A percentile compares a stretch with the other conserved stretches of the same genome.
Evolutionary conservation across 2,888 invertebrate genomes (phyloP).

Genomic region (Hipparchia semele): DNA sequence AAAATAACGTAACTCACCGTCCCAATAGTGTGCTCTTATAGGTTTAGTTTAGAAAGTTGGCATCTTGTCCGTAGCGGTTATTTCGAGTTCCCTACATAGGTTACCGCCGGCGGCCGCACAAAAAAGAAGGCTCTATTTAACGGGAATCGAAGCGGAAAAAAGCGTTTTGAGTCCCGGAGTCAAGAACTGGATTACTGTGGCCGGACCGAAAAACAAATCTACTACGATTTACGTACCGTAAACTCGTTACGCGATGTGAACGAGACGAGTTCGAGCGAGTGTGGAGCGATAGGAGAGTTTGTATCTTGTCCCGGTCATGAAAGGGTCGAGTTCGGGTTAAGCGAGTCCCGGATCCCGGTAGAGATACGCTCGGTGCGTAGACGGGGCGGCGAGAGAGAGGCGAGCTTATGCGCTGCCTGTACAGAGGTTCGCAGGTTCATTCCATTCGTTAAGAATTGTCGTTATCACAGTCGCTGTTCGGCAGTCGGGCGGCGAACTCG

Average conservation of each 20-base stretch:
- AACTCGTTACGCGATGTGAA: constrained; percentile 77
- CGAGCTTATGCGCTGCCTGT: constrained; percentile 68
- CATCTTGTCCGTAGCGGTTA: constrained; percentile 79
- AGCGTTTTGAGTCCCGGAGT: constrained; percentile 64
- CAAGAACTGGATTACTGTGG: constrained; percentile 76
- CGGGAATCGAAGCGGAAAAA: constrained; percentile 71
- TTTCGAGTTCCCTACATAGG: constrained; percentile 70
- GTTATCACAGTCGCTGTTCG: constrained; percentile 82
- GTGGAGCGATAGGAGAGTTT: constrained; percentile 53
- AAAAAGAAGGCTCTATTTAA: constrained; percentile 76
- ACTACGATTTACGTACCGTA: constrained; percentile 82
- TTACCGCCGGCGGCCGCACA: constrained; percentile 64
- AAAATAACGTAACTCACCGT: constrained; percentile 75
- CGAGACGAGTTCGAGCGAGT: constrained; percentile 61
- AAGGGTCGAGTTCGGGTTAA: constrained; percentile 57
- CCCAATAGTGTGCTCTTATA: constrained; percentile 68
- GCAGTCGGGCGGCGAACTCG: constrained; percentile 73
- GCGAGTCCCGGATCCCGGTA: constrained; percentile 41
- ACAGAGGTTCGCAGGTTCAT: constrained; percentile 73
- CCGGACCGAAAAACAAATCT: constrained; percentile 75
- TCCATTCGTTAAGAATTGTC: constrained; percentile 71
- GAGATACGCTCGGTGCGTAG: constrained; percentile 57
- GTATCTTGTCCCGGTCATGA: constrained; percentile 55
- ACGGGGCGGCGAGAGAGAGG: constrained; percentile 65
- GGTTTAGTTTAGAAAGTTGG: constrained; percentile 81